A percentile compares a stretch with the other conserved stretches of the same genome.
Evolutionary conservation across 2,888 invertebrate genomes (phyloP).

Genomic region (Aproaerema taeniolella): DNA sequence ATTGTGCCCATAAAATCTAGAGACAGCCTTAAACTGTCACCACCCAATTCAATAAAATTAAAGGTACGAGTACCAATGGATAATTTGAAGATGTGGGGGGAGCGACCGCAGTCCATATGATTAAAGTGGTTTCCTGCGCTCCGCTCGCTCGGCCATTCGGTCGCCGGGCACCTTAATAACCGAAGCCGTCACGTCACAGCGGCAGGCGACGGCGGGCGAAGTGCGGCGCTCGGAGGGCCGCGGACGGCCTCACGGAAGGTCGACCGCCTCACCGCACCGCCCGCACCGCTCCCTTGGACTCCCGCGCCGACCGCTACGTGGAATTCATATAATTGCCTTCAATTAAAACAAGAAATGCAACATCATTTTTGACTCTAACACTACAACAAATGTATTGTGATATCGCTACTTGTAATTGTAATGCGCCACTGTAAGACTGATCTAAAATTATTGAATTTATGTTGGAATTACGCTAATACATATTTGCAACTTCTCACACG

Average conservation of each 20-base stretch:
- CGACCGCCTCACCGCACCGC: slow-evolving; percentile 51
- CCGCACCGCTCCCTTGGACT: slow-evolving; percentile 26
- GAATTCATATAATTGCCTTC: slow-evolving; percentile 72
- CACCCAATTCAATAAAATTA: too few relatives aligned
- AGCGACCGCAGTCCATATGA: slow-evolving; percentile 17
- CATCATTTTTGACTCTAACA: slow-evolving; percentile 7
- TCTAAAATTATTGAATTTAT: background rate
- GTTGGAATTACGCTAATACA: slow-evolving; percentile 16
- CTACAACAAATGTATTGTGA: too few relatives aligned
- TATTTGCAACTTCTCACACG: slow-evolving; percentile 38
- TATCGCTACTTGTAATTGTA: too few relatives aligned
- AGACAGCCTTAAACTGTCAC: too few relatives aligned
- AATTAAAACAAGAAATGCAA: slow-evolving; percentile 58
- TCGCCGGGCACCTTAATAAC: slow-evolving; percentile 11
- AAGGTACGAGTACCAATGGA: too few relatives aligned
- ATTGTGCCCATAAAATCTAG: too few relatives aligned
- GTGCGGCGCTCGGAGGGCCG: slow-evolving; percentile 32
- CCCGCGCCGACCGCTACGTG: slow-evolving; percentile 59
- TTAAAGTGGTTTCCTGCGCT: slow-evolving; percentile 21
- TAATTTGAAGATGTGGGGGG: too few relatives aligned
- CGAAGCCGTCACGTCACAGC: slow-evolving; percentile 14
- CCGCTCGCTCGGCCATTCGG: slow-evolving; percentile 11
- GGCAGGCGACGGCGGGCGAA: slow-evolving; percentile 24
- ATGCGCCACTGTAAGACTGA: background rate
- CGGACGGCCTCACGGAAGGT: slow-evolving; percentile 73